Evolutionary conservation across 2,888 invertebrate genomes (phyloP).

Genomic region (Oxytorus armatus): DNA sequence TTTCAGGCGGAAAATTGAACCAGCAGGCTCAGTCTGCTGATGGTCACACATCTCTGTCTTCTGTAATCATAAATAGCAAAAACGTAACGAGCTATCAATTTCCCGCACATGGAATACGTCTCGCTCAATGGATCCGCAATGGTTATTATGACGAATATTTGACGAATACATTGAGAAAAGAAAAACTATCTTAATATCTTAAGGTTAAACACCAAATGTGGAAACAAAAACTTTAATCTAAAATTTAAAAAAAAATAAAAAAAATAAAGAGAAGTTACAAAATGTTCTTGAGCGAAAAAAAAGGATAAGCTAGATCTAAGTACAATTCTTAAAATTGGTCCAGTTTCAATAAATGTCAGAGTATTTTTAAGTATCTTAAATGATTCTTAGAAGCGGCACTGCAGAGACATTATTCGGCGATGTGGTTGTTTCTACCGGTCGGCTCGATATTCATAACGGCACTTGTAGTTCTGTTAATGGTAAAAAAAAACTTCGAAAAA

Average conservation of each 20-base stretch:
- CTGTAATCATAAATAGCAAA: constrained; percentile 72
- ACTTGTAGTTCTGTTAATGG: constrained; percentile 78
- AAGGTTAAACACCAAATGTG: too few relatives aligned
- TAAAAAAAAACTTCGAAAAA: constrained; percentile 66
- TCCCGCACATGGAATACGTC: constrained; percentile 55
- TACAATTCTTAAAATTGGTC: background rate
- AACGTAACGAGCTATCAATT: constrained; percentile 62
- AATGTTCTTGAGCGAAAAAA: constrained; percentile 4
- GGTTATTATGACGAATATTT: constrained; percentile 60
- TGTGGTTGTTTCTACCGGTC: constrained; percentile 77
- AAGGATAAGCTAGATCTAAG: constrained; percentile 56
- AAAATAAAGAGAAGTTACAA: constrained; percentile 30
- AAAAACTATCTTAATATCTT: background rate
- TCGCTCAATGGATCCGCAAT: constrained; percentile 62
- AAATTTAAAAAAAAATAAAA: too few relatives aligned
- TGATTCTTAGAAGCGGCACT: constrained; percentile 74
- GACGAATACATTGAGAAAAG: background rate
- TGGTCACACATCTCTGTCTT: constrained; percentile 68
- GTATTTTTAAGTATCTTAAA: constrained; percentile 22
- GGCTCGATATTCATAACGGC: constrained; percentile 78
- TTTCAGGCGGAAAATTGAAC: constrained; percentile 73
- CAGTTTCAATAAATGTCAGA: background rate
- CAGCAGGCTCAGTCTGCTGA: constrained; percentile 68
- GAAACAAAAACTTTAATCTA: too few relatives aligned
- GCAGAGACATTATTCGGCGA: constrained; percentile 76